Evolutionary conservation across 2,113 vertebrate species (phyloP).

Genomic region (Myrmecobius fasciatus): DNA sequence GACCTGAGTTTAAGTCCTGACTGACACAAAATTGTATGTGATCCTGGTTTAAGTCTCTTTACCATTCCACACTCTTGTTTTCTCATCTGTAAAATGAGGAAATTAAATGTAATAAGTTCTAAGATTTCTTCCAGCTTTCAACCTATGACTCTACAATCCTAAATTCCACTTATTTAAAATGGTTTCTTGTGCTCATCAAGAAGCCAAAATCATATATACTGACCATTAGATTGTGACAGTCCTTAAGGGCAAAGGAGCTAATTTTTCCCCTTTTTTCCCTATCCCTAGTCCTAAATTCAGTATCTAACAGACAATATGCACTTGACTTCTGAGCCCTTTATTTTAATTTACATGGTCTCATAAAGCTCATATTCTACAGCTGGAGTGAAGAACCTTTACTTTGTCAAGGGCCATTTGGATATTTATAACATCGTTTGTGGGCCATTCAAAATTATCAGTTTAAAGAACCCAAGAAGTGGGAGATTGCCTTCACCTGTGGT

Average conservation of each 20-base stretch:
- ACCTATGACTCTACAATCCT: background rate
- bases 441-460: no score
- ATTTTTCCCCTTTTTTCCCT: background rate
- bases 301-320: background rate
- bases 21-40: background rate
- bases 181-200: slow-evolving; percentile 40
- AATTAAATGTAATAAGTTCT: background rate
- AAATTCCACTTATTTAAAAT: slow-evolving; percentile 42
- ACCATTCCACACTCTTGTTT: background rate
- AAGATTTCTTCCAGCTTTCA: background rate
- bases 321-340: background rate
- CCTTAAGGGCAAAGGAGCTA: background rate
- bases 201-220: background rate
- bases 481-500: no score
- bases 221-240: background rate
- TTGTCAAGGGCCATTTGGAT: no score
- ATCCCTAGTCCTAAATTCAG: background rate
- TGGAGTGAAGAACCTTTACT: no score
- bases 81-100: background rate
- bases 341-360: slow-evolving; percentile 39
- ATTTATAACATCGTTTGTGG: no score
- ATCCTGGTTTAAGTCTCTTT: background rate
- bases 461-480: no score
- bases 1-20: background rate
- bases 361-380: background rate